These are phyloP conservation scores for Augochlora pura DNA, from an alignment of 1,140 invertebrate species.

Conservation along the genomic window DNA sequence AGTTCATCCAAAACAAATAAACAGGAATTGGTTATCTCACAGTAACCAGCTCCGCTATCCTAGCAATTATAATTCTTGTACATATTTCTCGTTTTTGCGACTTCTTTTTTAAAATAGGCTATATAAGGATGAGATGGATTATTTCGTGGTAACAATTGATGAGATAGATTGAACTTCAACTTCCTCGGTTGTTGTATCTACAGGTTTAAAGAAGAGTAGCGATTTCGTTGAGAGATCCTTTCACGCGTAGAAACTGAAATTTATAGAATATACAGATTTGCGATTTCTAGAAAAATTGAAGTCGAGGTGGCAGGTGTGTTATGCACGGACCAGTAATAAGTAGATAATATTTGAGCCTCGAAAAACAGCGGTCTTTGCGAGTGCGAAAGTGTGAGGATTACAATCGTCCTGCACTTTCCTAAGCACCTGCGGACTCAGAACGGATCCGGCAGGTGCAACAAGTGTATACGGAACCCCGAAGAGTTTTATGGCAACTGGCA, in stretches of 20 bases:
- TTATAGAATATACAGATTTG: background rate
- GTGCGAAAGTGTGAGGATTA: conserved; percentile 12
- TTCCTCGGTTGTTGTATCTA: background rate
- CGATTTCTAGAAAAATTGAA: conserved; percentile 2
- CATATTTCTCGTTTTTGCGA: background rate
- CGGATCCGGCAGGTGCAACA: conserved; percentile 57
- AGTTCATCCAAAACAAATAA: too few relatives aligned
- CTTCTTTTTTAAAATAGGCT: background rate
- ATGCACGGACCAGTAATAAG: conserved; percentile 24
- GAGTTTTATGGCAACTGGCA: conserved; percentile 28
- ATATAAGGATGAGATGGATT: background rate
- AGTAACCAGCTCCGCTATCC: too few relatives aligned
- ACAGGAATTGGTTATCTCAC: too few relatives aligned
- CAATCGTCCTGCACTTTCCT: conserved; percentile 49
- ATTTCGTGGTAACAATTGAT: background rate
- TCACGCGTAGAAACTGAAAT: background rate
- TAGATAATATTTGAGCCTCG: conserved; percentile 45
- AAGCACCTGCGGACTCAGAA: conserved; percentile 57
- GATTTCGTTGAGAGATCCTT: background rate
- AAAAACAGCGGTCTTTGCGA: conserved; percentile 25
- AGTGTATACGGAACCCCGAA: conserved; percentile 21
- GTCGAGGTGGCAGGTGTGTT: conserved; percentile 37
- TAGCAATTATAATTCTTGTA: too few relatives aligned
- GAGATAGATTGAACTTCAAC: background rate
- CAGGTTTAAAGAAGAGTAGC: background rate